phyloP scores from a whole-genome alignment of 2,888 invertebrate genomes.

The Meta bourneti region DNA sequence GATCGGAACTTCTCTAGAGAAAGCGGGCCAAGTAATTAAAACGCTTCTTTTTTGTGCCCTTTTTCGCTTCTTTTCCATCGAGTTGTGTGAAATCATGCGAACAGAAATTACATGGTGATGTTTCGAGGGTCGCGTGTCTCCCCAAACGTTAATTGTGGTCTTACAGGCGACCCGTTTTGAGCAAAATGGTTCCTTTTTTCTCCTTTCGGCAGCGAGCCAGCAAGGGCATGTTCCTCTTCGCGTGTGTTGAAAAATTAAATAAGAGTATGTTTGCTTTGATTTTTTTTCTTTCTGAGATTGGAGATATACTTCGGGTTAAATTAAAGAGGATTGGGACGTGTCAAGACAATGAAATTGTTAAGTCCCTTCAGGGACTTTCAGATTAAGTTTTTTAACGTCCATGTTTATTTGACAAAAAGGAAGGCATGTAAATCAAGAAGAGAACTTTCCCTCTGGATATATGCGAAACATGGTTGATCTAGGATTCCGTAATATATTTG shows the following conservation, averaged over 20 bases:
- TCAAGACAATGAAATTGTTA: background rate
- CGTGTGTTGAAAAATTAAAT: constrained; percentile 10
- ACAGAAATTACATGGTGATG: background rate
- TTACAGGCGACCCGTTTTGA: background rate
- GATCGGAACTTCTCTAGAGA: background rate
- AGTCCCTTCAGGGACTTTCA: background rate
- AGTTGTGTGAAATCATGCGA: background rate
- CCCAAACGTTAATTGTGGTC: background rate
- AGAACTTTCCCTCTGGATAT: no score
- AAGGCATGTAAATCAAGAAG: no score
- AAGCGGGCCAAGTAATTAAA: background rate
- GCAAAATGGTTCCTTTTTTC: background rate
- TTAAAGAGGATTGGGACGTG: background rate
- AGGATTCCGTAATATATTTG: no score
- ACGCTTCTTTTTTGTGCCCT: background rate
- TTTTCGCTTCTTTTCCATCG: background rate
- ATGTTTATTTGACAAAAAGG: no score
- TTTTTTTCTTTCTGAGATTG: background rate
- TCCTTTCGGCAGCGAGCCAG: background rate
- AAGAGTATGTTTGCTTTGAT: background rate
- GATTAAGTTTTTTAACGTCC: no score
- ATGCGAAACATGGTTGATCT: no score
- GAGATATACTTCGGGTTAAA: background rate
- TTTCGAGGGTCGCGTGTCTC: background rate
- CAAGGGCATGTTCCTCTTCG: no score